phyloP scores from a whole-genome alignment of 2,113 vertebrate species.

The Pogona vitticeps region DNA sequence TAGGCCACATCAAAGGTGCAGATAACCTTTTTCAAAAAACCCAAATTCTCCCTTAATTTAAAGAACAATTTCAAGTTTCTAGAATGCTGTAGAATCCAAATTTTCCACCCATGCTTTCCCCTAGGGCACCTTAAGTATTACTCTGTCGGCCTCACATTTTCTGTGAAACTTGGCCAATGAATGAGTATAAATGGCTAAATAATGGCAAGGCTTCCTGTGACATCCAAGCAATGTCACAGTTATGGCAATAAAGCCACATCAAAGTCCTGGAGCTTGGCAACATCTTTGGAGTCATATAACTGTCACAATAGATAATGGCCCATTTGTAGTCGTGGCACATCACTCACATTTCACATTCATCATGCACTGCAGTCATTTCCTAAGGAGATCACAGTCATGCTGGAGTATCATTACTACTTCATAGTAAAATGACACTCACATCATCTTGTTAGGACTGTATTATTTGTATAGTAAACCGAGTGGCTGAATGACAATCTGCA shows the following conservation, averaged over 20 bases:
- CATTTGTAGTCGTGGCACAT: slow-evolving; percentile 26
- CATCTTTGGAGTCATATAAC: slow-evolving; percentile 22
- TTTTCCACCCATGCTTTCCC: slow-evolving; percentile 2
- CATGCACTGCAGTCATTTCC: neutral
- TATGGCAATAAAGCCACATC: neutral
- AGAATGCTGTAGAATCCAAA: slow-evolving; percentile 19
- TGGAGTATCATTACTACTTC: slow-evolving; percentile 2
- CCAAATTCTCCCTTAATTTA: slow-evolving; percentile 4
- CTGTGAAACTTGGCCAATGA: slow-evolving; percentile 5
- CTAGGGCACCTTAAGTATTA: neutral
- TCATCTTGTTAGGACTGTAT: slow-evolving; percentile 21
- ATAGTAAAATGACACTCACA: slow-evolving; percentile 4
- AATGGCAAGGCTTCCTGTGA: fast-evolving
- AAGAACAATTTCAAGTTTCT: slow-evolving; percentile 17
- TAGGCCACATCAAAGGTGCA: neutral
- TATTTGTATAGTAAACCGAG: slow-evolving; percentile 19
- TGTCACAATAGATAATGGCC: neutral
- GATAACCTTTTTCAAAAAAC: neutral
- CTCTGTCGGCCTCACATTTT: neutral
- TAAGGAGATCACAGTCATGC: neutral
- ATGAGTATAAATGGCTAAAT: neutral
- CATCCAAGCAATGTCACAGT: neutral
- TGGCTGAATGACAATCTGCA: slow-evolving; percentile 12
- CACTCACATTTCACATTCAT: neutral
- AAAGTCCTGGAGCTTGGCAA: neutral